Evolutionary conservation across 2,888 invertebrate genomes (phyloP).

Genomic region (Elegia similella): DNA sequence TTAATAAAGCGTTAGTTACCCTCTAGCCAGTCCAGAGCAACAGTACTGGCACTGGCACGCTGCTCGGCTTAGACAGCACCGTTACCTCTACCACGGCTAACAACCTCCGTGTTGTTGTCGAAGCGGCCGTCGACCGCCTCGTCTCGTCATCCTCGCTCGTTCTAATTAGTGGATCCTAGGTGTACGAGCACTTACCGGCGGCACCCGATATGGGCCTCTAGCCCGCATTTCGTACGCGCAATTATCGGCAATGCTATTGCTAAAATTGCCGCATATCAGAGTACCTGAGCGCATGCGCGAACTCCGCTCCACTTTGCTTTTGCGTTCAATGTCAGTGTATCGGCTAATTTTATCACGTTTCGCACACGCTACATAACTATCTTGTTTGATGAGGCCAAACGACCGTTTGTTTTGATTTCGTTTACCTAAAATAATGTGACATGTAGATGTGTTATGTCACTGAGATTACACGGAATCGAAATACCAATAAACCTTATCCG

Average conservation of each 20-base stretch:
- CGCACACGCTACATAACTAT: conserved; percentile 69
- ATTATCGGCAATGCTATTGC: conserved; percentile 51
- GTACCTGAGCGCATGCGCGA: conserved; percentile 68
- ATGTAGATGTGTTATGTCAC: conserved; percentile 9
- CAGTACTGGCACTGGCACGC: not conserved
- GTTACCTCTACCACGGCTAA: conserved; percentile 34
- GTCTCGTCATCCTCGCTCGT: conserved; percentile 46
- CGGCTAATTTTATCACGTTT: conserved; percentile 78
- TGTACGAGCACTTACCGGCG: conserved; percentile 32
- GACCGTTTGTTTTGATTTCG: conserved; percentile 73
- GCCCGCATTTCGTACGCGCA: conserved; percentile 39
- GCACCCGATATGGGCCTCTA: conserved; percentile 52
- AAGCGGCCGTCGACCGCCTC: conserved; percentile 62
- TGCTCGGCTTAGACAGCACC: not conserved
- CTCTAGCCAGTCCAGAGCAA: not conserved
- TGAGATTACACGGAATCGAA: not conserved
- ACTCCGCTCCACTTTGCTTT: conserved; percentile 74
- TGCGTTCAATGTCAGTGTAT: conserved; percentile 81
- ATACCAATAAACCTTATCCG: not conserved
- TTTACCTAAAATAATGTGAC: conserved; percentile 52
- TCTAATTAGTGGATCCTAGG: conserved; percentile 54
- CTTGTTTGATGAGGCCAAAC: conserved; percentile 70
- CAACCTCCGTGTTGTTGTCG: conserved; percentile 51
- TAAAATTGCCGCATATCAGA: conserved; percentile 54
- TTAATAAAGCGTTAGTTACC: not conserved